These are phyloP conservation scores for Galeopterus variegatus DNA, from an alignment of 2,113 vertebrate genomes.

Conservation along the genomic window DNA sequence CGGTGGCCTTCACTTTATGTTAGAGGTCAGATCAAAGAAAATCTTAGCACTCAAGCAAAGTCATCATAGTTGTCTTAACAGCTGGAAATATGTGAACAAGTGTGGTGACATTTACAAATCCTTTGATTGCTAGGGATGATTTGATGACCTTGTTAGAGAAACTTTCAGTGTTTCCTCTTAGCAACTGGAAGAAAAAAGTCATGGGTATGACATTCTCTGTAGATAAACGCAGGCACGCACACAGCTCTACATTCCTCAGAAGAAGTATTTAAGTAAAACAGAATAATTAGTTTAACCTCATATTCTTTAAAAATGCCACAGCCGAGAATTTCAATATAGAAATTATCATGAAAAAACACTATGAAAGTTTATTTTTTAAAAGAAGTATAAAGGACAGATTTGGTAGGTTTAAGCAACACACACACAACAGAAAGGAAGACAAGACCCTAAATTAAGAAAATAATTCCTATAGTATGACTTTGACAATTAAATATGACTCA, in stretches of 20 bases:
- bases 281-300: not conserved
- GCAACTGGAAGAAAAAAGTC: not conserved
- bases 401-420: not conserved
- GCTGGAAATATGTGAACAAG: slow-evolving; percentile 77
- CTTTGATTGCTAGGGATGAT: slow-evolving; percentile 78
- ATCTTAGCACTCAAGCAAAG: slow-evolving; percentile 60
- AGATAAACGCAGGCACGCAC: not conserved
- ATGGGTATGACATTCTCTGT: not conserved
- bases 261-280: not conserved
- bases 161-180: slow-evolving; percentile 54
- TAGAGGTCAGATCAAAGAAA: slow-evolving; percentile 78
- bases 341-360: not conserved
- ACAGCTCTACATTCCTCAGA: not conserved
- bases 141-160: slow-evolving; percentile 69
- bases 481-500: not conserved
- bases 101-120: slow-evolving; percentile 85
- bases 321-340: not conserved
- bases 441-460: not conserved
- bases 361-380: not conserved
- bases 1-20: slow-evolving; percentile 3
- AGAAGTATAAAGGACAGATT: not conserved
- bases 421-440: not conserved
- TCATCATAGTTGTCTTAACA: slow-evolving; percentile 56
- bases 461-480: not conserved
- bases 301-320: not conserved